Conservation (phyloP, 2,113 vertebrate species). For the Leucoraja erinaceus region DNA sequence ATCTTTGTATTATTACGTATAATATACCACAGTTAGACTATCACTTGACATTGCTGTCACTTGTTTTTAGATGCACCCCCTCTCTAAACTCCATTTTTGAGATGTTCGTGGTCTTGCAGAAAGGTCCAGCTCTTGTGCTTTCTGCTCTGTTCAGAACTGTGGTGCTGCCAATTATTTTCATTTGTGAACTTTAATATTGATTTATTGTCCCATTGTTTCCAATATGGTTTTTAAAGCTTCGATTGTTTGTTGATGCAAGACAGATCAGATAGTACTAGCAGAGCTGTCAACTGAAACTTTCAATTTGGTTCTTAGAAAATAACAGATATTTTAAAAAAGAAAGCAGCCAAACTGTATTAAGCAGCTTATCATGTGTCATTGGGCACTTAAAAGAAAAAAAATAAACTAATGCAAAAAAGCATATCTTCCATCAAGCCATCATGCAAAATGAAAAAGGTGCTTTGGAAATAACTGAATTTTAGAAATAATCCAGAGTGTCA, state of each 20-base stretch:
- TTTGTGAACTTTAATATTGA: slow-evolving; percentile 10
- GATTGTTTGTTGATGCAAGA: background rate
- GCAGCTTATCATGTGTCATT: background rate
- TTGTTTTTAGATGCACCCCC: background rate
- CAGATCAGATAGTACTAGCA: slow-evolving; percentile 7
- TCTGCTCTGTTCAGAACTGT: slow-evolving; percentile 34
- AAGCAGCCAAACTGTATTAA: slow-evolving; percentile 25
- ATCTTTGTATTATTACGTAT: background rate
- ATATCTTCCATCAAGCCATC: background rate
- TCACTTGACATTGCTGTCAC: slow-evolving; percentile 2
- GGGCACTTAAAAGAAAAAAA: background rate
- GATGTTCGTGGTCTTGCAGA: slow-evolving; percentile 28
- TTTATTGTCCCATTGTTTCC: slow-evolving; percentile 13
- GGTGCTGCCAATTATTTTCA: slow-evolving; percentile 21
- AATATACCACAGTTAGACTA: background rate
- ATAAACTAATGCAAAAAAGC: slow-evolving; percentile 1
- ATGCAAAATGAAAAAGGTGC: slow-evolving; percentile 30
- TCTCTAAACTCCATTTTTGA: background rate
- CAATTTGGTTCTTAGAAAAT: slow-evolving; percentile 12
- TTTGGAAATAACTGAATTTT: slow-evolving; percentile 31
- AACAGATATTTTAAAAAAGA: background rate
- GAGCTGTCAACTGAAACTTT: slow-evolving; percentile 8
- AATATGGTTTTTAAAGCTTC: background rate
- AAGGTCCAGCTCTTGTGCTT: slow-evolving; percentile 28
- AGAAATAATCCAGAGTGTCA: slow-evolving; percentile 27